Evolutionary conservation across 2,888 invertebrate species (phyloP).

Genomic region (Spilarctia lutea): DNA sequence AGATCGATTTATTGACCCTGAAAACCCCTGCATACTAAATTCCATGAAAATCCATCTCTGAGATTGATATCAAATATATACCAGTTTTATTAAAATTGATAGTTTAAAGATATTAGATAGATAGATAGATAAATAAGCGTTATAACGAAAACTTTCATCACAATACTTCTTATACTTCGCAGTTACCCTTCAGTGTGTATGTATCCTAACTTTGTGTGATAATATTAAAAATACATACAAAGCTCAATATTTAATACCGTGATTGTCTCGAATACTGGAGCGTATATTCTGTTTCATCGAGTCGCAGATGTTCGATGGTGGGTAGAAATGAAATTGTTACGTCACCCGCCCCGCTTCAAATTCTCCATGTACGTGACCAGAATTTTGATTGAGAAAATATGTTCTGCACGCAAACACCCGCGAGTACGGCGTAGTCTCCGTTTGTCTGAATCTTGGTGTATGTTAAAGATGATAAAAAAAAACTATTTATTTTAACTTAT

Average conservation of each 20-base stretch:
- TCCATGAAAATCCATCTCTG: too few species aligned
- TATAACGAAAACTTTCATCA: not conserved
- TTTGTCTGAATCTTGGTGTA: slow-evolving; percentile 37
- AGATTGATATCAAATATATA: too few species aligned
- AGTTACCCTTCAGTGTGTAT: not conserved
- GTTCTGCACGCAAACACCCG: slow-evolving; percentile 36
- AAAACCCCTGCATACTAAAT: too few species aligned
- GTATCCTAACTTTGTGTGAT: not conserved
- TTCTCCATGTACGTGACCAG: slow-evolving; percentile 43
- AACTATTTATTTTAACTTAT: too few species aligned
- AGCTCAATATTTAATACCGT: slow-evolving; percentile 20
- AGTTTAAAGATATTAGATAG: too few species aligned
- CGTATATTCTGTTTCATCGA: slow-evolving; percentile 45
- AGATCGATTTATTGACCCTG: too few species aligned
- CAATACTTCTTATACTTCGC: not conserved
- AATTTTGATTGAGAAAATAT: slow-evolving; percentile 42
- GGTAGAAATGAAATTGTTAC: slow-evolving; percentile 53
- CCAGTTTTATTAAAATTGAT: too few species aligned
- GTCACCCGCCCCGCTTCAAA: slow-evolving; percentile 47
- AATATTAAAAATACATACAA: slow-evolving; percentile 11
- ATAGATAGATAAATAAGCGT: too few species aligned
- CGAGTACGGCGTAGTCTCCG: slow-evolving; percentile 27
- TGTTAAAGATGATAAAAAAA: not conserved
- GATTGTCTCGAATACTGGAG: slow-evolving; percentile 20
- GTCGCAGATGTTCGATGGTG: slow-evolving; percentile 50